A percentile compares a stretch with the other conserved stretches of the same genome.
phyloP scores from a whole-genome alignment of 2,797 vertebrate species.

The Ibycter americanus region DNA sequence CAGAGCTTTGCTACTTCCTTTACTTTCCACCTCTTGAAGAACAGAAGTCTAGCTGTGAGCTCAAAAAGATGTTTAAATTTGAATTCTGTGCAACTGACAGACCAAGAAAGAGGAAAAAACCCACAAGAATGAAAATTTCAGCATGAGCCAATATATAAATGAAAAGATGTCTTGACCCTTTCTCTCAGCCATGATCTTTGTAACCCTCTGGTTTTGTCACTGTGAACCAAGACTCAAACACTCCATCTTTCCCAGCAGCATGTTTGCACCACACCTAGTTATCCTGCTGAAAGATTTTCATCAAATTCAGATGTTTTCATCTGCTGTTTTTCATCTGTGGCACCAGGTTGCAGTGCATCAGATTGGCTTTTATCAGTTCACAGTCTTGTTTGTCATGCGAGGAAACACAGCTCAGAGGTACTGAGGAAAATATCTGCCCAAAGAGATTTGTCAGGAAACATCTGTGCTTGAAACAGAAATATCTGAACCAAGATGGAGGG shows the following conservation, averaged over 20 bases:
- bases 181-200: neutral
- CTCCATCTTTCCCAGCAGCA: neutral
- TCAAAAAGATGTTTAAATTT: neutral
- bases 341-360: neutral
- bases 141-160: neutral
- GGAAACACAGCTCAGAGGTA: neutral
- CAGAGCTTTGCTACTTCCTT: neutral
- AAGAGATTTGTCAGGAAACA: neutral
- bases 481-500: neutral
- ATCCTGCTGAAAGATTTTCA: slow-evolving; percentile 1
- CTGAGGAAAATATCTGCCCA: neutral
- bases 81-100: neutral
- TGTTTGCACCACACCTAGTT: neutral
- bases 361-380: neutral
- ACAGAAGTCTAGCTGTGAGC: neutral
- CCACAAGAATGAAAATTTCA: neutral
- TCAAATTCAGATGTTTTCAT: slow-evolving; percentile 15
- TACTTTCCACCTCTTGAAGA: neutral
- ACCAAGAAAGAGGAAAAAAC: neutral
- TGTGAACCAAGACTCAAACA: neutral
- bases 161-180: neutral
- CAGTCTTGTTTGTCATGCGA: neutral
- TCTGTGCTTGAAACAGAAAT: neutral
- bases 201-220: neutral
- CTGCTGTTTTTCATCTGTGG: slow-evolving; percentile 25